Conservation (phyloP, 2,113 vertebrate species). For the Hirundichthys speculiger region DNA sequence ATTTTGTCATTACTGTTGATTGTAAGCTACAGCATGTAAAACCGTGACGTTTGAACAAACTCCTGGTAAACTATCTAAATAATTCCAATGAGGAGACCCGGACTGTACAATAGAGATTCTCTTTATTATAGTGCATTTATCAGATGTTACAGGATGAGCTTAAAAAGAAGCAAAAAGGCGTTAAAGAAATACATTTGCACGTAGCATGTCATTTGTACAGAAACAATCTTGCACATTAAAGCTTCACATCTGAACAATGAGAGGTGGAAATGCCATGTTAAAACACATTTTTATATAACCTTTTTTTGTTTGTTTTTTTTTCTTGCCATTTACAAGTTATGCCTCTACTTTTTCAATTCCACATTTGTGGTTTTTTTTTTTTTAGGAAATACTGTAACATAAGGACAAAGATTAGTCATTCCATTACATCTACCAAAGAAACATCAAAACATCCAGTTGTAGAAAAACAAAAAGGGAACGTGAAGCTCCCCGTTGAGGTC, state of each 20-base stretch:
- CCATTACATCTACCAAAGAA: conserved; percentile 28
- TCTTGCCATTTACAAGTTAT: conserved; percentile 52
- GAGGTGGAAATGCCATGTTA: conserved; percentile 58
- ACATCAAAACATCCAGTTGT: conserved; percentile 40
- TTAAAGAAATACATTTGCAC: conserved; percentile 66
- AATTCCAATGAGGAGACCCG: neutral
- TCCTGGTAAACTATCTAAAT: no score
- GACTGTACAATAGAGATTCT: conserved; percentile 76
- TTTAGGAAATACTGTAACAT: conserved; percentile 6
- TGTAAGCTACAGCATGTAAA: no score
- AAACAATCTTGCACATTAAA: conserved; percentile 70
- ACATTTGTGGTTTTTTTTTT: neutral
- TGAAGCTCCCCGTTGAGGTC: conserved; percentile 56
- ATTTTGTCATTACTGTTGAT: no score
- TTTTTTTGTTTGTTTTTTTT: conserved; percentile 47
- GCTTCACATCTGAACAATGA: conserved; percentile 75
- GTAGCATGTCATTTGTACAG: conserved; percentile 59
- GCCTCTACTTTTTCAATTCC: neutral
- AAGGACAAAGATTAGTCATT: conserved; percentile 36
- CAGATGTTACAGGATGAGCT: conserved; percentile 79
- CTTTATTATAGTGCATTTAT: conserved; percentile 85
- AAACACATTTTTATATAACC: conserved; percentile 60
- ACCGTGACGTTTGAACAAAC: no score
- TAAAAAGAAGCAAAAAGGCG: conserved; percentile 50
- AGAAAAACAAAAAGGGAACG: conserved; percentile 37